Percentiles rank a stretch among this genome's conserved stretches.
Conservation (phyloP, 2,888 invertebrate genomes). For the Thyatira batis region DNA sequence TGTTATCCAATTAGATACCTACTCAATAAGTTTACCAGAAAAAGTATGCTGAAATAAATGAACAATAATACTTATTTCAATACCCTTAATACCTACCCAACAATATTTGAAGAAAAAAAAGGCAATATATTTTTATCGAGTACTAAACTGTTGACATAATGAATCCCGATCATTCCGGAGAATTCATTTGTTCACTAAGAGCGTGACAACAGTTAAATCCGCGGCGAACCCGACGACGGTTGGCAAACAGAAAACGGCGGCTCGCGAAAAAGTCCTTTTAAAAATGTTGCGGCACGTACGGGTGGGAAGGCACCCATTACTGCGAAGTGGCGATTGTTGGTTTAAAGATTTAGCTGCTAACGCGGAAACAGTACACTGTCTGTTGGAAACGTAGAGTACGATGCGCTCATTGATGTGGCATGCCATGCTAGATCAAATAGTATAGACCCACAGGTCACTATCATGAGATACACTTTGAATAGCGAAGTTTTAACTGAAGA, state of each 20-base stretch:
- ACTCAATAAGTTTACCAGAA: too few species aligned
- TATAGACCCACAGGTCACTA: background rate
- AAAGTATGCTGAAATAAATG: too few species aligned
- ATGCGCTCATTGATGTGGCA: background rate
- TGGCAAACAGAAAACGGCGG: constrained; percentile 66
- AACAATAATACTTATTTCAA: too few species aligned
- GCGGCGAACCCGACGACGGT: constrained; percentile 39
- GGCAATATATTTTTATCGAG: constrained; percentile 40
- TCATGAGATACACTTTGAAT: background rate
- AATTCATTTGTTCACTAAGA: constrained; percentile 76
- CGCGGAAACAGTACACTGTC: constrained; percentile 39
- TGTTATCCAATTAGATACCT: too few species aligned
- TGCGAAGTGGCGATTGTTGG: constrained; percentile 77
- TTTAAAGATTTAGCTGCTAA: constrained; percentile 75
- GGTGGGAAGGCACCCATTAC: constrained; percentile 77
- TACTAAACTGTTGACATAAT: constrained; percentile 65
- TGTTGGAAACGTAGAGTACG: background rate
- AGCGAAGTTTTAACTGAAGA: too few species aligned
- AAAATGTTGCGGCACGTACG: constrained; percentile 82
- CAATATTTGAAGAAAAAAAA: constrained; percentile 15
- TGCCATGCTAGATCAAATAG: background rate
- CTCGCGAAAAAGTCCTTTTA: constrained; percentile 81
- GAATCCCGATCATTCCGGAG: constrained; percentile 68
- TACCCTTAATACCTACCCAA: constrained; percentile 6
- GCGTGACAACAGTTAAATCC: constrained; percentile 68